These are phyloP conservation scores for Florisuga fusca DNA, from an alignment of 2,797 vertebrate species.

Conservation along the genomic window DNA sequence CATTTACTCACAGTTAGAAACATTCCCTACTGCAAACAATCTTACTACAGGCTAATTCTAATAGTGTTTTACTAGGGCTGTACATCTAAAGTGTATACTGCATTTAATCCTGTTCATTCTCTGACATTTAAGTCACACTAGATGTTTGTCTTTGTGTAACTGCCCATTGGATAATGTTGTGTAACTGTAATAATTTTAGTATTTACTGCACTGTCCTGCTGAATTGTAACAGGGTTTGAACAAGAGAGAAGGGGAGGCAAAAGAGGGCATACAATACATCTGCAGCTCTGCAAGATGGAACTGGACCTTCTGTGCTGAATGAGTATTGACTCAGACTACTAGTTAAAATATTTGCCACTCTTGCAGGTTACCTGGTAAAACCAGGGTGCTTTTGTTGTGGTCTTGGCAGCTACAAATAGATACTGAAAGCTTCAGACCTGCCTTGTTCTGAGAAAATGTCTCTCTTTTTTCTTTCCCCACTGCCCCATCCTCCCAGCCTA, in stretches of 20 bases:
- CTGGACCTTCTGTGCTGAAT: neutral
- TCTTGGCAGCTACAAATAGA: neutral
- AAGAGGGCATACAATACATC: neutral
- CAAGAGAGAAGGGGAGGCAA: neutral
- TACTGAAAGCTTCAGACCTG: neutral
- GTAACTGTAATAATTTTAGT: neutral
- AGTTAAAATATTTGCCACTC: neutral
- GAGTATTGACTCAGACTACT: neutral
- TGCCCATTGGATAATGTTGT: neutral
- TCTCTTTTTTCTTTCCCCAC: neutral
- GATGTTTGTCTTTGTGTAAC: neutral
- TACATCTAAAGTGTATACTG: neutral
- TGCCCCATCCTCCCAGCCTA: neutral
- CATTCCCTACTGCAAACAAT: neutral
- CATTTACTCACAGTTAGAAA: neutral
- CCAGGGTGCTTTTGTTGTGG: neutral
- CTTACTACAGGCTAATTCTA: neutral
- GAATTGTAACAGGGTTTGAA: neutral
- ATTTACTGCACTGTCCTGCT: neutral
- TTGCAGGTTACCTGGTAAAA: neutral
- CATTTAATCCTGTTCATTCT: neutral
- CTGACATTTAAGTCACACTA: neutral
- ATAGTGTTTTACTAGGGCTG: neutral
- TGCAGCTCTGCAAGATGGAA: neutral
- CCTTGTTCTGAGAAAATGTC: neutral